A percentile compares a stretch with the other conserved stretches of the same genome.
phyloP scores from a whole-genome alignment of 1,140 invertebrate genomes.

The Geopemphigus sp. region DNA sequence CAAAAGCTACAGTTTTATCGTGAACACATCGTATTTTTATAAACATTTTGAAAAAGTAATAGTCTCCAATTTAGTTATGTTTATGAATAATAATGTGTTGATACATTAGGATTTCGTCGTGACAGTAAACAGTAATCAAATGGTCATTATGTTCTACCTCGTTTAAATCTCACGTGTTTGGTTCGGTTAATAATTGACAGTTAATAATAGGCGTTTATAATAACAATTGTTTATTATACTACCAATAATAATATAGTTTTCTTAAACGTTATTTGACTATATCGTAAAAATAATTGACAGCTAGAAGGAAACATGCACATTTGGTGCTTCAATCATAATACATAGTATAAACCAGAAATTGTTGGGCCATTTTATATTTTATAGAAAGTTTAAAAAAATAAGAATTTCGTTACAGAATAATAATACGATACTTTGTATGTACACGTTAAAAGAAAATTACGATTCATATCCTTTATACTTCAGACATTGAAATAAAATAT shows the following conservation, averaged over 20 bases:
- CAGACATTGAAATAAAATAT: too few species aligned
- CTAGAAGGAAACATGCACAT: constrained; percentile 28
- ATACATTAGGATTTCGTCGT: too few species aligned
- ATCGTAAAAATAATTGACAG: constrained; percentile 27
- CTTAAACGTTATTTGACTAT: neutral
- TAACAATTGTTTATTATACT: neutral
- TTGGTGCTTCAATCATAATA: neutral
- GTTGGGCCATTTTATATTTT: neutral
- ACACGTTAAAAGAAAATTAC: neutral
- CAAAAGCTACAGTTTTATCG: neutral
- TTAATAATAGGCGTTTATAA: constrained; percentile 2
- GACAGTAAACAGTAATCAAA: too few species aligned
- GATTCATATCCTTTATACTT: neutral
- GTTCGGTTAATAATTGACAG: constrained; percentile 20
- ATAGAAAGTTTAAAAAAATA: neutral
- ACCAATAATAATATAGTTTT: neutral
- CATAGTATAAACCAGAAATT: neutral
- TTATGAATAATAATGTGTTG: neutral
- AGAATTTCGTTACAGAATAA: neutral
- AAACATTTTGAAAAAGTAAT: neutral
- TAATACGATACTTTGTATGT: neutral
- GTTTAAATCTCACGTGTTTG: neutral
- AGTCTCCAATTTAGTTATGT: neutral
- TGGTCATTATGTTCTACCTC: too few species aligned
- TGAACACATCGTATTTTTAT: neutral